Evolutionary conservation across 1,140 invertebrate genomes (phyloP), one percentile per base, ranked within the genome.

Genomic region (Telenomus remus): DNA sequence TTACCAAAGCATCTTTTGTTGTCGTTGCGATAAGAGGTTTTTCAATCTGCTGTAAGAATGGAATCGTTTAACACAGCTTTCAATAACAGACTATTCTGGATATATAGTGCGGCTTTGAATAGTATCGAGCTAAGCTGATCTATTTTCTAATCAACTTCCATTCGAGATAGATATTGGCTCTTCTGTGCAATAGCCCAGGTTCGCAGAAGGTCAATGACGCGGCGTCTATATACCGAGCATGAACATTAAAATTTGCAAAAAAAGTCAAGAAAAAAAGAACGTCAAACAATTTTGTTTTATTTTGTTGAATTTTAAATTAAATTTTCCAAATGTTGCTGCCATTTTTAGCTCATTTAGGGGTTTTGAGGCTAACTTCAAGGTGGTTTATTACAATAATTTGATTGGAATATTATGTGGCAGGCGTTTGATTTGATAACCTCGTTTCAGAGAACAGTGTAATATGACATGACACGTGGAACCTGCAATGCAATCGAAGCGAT

Each of bases 1-100:
- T 80, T 80, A 85, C 83, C 73, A 86, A 73, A 60, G 84, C 83
- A 69, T 84, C 85, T 79, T 82, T 85, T 46, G 84, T 86, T 13
- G 78, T 84, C 16, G 84, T 83, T 12, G 66, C 73, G 72, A 68
- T 68, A 63, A 61, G 72, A 51, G 72, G 46, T 68, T 64, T 63
- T 75, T 64, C 72, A 68, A 75, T 75, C 64, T 64, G 47, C 63
- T 75, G 64, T 53, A 64, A 68, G 63, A 68, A 64, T 63, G 54
- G 35, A 75, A 64, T 69, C 63, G 56, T 75, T 75, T 64, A 63
- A 75, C 50, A 69, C 56, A 53, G 48, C 65, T 64, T 75, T 75
- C 64, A 75, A 68, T 75, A 64, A 75, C 53, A 72, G 33, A 60
- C 50, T 72, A 15, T 49, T 16, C 16, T 42, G 50, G 12, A 6